A percentile compares a stretch with the other conserved stretches of the same genome.
phyloP scores from a whole-genome alignment of 1,140 invertebrate species.

The Macrobrachium nipponense region DNA sequence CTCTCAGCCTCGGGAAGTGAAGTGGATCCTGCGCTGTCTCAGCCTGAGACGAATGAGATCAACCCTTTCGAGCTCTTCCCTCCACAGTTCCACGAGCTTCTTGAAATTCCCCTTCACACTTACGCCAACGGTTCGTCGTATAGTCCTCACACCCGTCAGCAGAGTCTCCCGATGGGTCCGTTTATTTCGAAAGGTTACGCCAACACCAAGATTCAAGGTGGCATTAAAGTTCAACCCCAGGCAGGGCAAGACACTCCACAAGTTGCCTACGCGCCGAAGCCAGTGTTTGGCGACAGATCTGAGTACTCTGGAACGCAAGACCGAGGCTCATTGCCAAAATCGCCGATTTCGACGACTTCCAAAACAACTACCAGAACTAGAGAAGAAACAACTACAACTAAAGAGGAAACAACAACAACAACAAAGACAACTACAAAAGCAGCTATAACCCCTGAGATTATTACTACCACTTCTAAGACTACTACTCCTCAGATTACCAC shows the following conservation, averaged over 20 bases:
- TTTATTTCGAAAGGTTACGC: conserved; percentile 53
- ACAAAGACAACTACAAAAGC: too few species aligned
- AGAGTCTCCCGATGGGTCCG: conserved; percentile 4
- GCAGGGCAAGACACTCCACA: conserved; percentile 10
- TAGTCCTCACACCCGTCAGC: conserved; percentile 14
- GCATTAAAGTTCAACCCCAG: background rate
- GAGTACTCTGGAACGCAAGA: background rate
- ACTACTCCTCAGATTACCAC: too few species aligned
- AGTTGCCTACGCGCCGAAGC: background rate
- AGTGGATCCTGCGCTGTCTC: background rate
- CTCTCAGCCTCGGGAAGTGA: background rate
- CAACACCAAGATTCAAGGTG: conserved; percentile 47
- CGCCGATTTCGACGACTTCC: background rate
- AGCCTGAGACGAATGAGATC: conserved; percentile 6
- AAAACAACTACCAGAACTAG: background rate
- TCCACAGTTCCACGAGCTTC: conserved; percentile 31
- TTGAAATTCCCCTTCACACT: conserved; percentile 35
- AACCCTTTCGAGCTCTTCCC: conserved; percentile 31
- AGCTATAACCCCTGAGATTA: too few species aligned
- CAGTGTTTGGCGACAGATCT: background rate
- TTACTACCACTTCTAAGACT: too few species aligned
- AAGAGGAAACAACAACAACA: too few species aligned
- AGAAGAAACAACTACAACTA: too few species aligned
- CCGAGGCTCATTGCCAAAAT: background rate
- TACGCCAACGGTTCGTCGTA: conserved; percentile 22